Percentiles rank a stretch among this genome's conserved stretches.
Evolutionary conservation across 2,113 vertebrate genomes (phyloP).

Genomic region (Myotis lucifugus): DNA sequence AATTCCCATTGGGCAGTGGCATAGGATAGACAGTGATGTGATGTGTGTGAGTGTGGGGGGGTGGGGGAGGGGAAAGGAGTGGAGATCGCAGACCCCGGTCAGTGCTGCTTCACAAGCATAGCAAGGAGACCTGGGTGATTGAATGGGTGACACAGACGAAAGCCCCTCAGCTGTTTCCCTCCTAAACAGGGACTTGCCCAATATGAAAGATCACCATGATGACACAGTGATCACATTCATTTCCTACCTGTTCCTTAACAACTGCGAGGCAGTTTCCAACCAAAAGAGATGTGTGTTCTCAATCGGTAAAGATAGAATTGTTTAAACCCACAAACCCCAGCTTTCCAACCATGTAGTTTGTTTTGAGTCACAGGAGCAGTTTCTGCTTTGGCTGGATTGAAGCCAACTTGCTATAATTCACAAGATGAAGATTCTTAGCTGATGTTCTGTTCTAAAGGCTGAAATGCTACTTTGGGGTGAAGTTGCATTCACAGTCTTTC

Average conservation of each 20-base stretch:
- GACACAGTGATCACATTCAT: background rate
- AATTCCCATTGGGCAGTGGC: background rate
- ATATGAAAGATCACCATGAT: rapidly evolving
- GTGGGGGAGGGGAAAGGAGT: rapidly evolving
- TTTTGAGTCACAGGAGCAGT: background rate
- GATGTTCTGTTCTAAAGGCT: rapidly evolving
- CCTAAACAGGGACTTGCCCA: rapidly evolving
- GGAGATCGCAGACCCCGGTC: rapidly evolving
- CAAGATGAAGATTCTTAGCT: background rate
- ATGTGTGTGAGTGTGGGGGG: no score
- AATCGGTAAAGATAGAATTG: background rate
- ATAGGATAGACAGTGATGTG: rapidly evolving
- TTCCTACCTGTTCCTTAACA: background rate
- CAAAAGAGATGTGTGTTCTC: background rate
- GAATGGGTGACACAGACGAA: rapidly evolving
- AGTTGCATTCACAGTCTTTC: rapidly evolving
- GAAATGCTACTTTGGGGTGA: rapidly evolving
- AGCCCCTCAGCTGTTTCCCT: rapidly evolving
- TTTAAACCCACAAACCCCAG: background rate
- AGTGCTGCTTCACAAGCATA: rapidly evolving
- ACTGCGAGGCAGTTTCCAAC: background rate
- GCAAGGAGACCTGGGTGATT: rapidly evolving
- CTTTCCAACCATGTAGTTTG: background rate
- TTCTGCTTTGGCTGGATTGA: background rate
- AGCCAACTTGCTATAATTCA: background rate